Conservation (phyloP, 2,888 invertebrate genomes). For the Tinea semifulvella region DNA sequence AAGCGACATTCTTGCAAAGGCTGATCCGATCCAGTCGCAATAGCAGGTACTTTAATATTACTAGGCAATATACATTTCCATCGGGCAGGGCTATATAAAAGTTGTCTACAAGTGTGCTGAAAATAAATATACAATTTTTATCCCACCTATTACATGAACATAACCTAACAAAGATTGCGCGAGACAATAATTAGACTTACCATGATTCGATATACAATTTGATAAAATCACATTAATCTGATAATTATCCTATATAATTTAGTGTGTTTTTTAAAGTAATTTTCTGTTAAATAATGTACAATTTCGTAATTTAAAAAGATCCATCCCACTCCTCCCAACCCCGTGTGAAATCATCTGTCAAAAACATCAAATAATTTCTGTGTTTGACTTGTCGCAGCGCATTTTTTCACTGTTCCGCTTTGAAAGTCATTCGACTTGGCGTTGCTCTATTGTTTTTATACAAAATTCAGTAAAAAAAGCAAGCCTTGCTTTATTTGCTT, state of each 20-base stretch:
- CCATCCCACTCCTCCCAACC: not conserved
- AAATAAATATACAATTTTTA: conserved; percentile 29
- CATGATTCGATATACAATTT: not conserved
- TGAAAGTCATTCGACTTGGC: too few relatives aligned
- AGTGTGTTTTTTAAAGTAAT: not conserved
- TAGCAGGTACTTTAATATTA: conserved; percentile 40
- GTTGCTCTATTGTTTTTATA: too few relatives aligned
- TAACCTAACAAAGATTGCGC: conserved; percentile 7
- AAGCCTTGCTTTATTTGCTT: too few relatives aligned
- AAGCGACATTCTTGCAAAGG: conserved; percentile 42
- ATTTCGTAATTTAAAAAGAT: not conserved
- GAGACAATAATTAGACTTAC: not conserved
- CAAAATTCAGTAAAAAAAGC: too few relatives aligned
- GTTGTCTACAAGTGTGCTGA: conserved; percentile 58
- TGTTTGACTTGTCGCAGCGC: too few relatives aligned
- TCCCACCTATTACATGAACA: conserved; percentile 10
- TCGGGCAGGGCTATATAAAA: conserved; percentile 49
- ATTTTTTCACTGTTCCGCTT: too few relatives aligned
- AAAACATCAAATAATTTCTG: not conserved
- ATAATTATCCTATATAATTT: not conserved
- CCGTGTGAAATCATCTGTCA: conserved; percentile 1
- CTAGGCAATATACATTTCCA: conserved; percentile 52
- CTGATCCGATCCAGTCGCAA: conserved; percentile 42
- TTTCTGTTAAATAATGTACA: conserved; percentile 1
- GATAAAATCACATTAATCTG: not conserved